phyloP scores from a whole-genome alignment of 2,797 vertebrate genomes.

The Peromyscus melanophrys region DNA sequence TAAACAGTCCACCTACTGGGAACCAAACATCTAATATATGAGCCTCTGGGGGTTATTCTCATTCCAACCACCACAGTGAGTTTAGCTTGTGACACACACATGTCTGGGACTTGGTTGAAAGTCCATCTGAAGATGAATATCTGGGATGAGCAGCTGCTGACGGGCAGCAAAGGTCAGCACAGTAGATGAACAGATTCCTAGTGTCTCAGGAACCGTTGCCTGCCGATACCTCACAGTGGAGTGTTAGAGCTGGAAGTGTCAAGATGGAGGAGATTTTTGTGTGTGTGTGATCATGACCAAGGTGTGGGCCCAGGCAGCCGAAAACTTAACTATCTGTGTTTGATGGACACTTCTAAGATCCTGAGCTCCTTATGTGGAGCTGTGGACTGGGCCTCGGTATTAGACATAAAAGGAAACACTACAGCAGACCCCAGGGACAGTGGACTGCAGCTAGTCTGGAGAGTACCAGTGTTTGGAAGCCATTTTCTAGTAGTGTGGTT shows the following conservation, averaged over 20 bases:
- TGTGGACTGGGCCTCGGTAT: background rate
- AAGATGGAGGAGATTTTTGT: background rate
- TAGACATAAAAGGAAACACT: background rate
- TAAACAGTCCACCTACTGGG: too few relatives aligned
- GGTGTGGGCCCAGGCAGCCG: background rate
- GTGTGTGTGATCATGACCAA: background rate
- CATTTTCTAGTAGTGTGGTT: background rate
- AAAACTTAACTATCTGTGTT: background rate
- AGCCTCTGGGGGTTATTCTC: background rate
- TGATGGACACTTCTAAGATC: background rate
- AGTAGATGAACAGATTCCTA: background rate
- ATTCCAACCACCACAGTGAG: background rate
- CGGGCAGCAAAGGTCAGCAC: background rate
- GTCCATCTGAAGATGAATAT: background rate
- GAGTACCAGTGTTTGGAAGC: background rate
- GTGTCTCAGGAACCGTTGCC: background rate
- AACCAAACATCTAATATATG: too few relatives aligned
- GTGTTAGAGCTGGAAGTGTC: background rate
- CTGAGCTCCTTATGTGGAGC: background rate
- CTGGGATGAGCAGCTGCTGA: background rate
- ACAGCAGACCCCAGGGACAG: background rate
- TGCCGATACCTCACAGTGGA: background rate
- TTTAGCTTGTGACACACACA: background rate
- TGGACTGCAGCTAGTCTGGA: background rate
- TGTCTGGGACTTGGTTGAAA: background rate